Percentiles rank a stretch among this genome's conserved stretches.
Evolutionary conservation across 1,140 invertebrate species (phyloP).

Genomic region (Cydia pomonella): DNA sequence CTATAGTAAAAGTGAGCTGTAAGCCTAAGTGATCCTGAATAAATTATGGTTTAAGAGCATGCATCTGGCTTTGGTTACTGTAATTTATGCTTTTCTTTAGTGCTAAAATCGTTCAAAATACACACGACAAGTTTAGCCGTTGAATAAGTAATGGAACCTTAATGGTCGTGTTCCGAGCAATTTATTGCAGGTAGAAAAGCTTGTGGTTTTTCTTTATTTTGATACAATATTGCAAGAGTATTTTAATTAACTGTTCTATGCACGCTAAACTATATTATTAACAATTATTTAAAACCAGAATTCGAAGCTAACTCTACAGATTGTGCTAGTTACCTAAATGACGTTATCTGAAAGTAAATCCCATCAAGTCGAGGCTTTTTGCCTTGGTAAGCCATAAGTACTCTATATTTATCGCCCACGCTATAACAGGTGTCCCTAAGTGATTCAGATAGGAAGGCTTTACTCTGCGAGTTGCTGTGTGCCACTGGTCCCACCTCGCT

Average conservation of each 20-base stretch:
- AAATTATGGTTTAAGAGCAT: slow-evolving; percentile 8
- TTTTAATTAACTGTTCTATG: neutral
- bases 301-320: no score
- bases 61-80: neutral
- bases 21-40: slow-evolving; percentile 27
- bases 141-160: slow-evolving; percentile 4
- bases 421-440: no score
- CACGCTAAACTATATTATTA: neutral
- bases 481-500: no score
- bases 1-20: slow-evolving; percentile 6
- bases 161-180: neutral
- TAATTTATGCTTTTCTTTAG: slow-evolving; percentile 8
- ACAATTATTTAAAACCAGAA: no score
- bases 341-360: no score
- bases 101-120: slow-evolving; percentile 24
- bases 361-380: no score
- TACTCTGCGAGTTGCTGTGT: no score
- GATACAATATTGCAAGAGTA: neutral
- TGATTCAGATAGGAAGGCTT: no score
- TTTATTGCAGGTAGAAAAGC: neutral
- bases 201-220: neutral
- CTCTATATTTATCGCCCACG: no score
- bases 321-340: no score
- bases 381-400: no score
- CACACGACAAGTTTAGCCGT: slow-evolving; percentile 2